Evolutionary conservation across 1,140 invertebrate species (phyloP).

Genomic region (Aphis gossypii): DNA sequence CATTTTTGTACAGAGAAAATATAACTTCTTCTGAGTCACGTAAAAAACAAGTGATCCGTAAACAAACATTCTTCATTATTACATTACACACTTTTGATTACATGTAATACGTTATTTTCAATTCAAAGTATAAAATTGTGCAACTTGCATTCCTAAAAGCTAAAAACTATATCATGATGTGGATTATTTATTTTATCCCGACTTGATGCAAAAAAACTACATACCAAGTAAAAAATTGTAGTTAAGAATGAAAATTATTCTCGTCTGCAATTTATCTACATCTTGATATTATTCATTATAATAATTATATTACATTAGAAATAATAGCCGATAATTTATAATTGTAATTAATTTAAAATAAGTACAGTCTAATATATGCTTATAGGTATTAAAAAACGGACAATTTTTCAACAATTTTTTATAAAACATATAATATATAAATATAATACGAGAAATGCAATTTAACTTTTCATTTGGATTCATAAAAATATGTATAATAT

Average conservation of each 20-base stretch:
- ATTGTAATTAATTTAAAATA: background rate
- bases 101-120: background rate
- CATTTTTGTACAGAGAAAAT: background rate
- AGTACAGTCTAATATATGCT: background rate
- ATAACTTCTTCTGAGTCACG: background rate
- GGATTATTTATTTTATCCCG: background rate
- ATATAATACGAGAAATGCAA: too few species aligned
- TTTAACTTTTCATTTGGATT: too few species aligned
- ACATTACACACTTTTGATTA: slow-evolving; percentile 17
- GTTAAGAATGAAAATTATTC: background rate
- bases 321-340: background rate
- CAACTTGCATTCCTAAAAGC: slow-evolving; percentile 6
- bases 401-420: background rate
- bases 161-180: background rate
- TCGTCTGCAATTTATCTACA: background rate
- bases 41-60: slow-evolving; percentile 23
- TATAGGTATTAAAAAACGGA: background rate
- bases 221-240: background rate
- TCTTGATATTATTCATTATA: background rate
- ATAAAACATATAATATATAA: background rate
- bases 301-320: background rate
- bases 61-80: background rate
- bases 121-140: slow-evolving; percentile 34
- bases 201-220: background rate
- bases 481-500: too few species aligned